Percentiles rank a stretch among this genome's conserved stretches.
These are phyloP conservation scores for Neodiprion lecontei DNA, from an alignment of 1,140 invertebrate species.

Conservation along the genomic window DNA sequence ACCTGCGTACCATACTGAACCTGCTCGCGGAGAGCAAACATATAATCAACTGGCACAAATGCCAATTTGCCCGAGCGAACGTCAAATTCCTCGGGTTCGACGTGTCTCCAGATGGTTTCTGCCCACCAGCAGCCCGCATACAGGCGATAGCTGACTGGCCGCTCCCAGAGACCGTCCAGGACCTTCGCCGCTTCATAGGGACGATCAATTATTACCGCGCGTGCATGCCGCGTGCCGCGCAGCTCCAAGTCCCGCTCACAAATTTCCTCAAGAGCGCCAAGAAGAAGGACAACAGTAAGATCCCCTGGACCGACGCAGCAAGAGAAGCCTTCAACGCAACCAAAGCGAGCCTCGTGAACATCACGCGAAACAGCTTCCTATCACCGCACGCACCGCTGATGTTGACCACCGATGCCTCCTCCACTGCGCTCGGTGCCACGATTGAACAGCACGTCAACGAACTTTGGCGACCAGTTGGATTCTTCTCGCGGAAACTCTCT, in stretches of 20 bases:
- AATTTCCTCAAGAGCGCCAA: conserved; percentile 24
- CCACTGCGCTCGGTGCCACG: conserved; percentile 35
- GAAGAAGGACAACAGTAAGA: conserved; percentile 31
- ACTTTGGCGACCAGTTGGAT: conserved; percentile 30
- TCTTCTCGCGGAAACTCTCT: conserved; percentile 33
- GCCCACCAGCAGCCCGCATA: neutral
- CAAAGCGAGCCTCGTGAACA: conserved; percentile 39
- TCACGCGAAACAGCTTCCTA: conserved; percentile 25
- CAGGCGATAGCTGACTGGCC: conserved; percentile 3
- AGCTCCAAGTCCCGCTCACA: conserved; percentile 18
- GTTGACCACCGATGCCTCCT: conserved; percentile 35
- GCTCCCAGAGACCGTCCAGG: conserved; percentile 13
- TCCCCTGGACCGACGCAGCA: conserved; percentile 14
- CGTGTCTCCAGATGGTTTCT: conserved; percentile 32
- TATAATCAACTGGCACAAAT: conserved; percentile 37
- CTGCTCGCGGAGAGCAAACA: conserved; percentile 20
- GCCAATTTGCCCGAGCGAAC: conserved; percentile 33
- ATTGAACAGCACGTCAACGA: conserved; percentile 31
- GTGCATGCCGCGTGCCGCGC: conserved; percentile 22
- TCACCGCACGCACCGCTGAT: conserved; percentile 20
- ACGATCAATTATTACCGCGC: conserved; percentile 25
- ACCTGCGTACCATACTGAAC: conserved; percentile 8
- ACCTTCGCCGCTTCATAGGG: conserved; percentile 25
- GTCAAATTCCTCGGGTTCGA: conserved; percentile 38
- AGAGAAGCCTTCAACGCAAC: conserved; percentile 30